phyloP scores from a whole-genome alignment of 2,113 vertebrate species.

The cattle (Bos taurus) region DNA sequence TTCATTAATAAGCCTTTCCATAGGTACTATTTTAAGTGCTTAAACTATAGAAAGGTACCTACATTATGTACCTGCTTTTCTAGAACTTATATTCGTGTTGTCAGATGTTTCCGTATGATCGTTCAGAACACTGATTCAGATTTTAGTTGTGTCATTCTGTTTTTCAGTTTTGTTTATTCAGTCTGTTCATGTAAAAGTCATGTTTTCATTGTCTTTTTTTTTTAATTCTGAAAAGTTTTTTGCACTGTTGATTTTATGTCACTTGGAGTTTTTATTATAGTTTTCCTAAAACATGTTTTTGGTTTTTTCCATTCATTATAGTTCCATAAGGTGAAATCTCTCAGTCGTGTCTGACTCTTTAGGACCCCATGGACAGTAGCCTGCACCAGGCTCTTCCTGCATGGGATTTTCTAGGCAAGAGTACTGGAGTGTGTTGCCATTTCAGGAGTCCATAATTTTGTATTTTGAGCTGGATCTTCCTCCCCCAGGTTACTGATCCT shows the following conservation, averaged over 20 bases:
- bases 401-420: no score
- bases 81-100: not conserved
- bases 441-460: not conserved
- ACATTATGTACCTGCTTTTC: not conserved
- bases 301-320: not conserved
- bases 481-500: not conserved
- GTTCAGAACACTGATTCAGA: not conserved
- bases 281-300: not conserved
- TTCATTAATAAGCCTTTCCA: not conserved
- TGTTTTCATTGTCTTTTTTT: not conserved
- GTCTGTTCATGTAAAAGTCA: not conserved
- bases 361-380: no score
- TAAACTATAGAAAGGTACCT: not conserved
- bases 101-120: not conserved
- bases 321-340: not conserved
- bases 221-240: not conserved
- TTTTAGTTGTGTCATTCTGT: not conserved
- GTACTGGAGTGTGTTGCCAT: no score
- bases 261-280: not conserved
- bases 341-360: no score
- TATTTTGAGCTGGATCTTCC: not conserved
- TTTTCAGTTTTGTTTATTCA: not conserved
- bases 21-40: not conserved
- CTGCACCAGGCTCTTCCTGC: no score
- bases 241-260: not conserved